Conservation (phyloP, 1,140 invertebrate species). For the Mesaphorura yosii region DNA sequence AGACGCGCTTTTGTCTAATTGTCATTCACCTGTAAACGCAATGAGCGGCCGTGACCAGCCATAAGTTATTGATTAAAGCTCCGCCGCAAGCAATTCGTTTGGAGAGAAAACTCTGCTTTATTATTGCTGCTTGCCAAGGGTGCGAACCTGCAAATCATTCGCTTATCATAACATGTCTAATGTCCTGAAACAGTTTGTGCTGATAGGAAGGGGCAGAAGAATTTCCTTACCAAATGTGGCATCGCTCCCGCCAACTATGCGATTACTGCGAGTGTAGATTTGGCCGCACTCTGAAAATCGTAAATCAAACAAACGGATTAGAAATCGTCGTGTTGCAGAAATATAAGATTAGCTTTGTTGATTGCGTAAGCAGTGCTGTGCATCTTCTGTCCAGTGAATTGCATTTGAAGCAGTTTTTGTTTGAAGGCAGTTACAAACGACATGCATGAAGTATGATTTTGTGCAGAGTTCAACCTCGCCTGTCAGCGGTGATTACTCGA, state of each 20-base stretch:
- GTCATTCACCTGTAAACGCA: conserved; percentile 28
- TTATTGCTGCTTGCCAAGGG: conserved; percentile 90
- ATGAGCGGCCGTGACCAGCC: conserved; percentile 48
- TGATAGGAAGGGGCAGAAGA: not conserved
- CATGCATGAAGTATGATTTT: too few relatives aligned
- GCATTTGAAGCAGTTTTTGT: too few relatives aligned
- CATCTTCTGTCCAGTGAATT: too few relatives aligned
- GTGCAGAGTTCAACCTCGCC: too few relatives aligned
- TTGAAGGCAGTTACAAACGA: too few relatives aligned
- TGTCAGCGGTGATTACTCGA: too few relatives aligned
- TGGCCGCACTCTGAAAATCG: conserved; percentile 66
- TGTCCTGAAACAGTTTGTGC: not conserved
- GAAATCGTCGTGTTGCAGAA: too few relatives aligned
- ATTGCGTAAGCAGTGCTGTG: too few relatives aligned
- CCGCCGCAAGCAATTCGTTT: conserved; percentile 85
- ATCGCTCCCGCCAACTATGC: conserved; percentile 61
- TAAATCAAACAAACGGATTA: too few relatives aligned
- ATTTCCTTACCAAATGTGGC: conserved; percentile 1
- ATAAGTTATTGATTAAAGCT: conserved; percentile 73
- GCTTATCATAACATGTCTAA: conserved; percentile 70
- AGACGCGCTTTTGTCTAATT: too few relatives aligned
- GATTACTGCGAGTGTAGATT: conserved; percentile 67
- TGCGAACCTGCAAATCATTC: too few relatives aligned
- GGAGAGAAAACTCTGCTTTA: conserved; percentile 77
- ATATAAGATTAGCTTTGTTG: too few relatives aligned